phyloP scores from a whole-genome alignment of 2,888 invertebrate species.

The Hydropsyche betteni region DNA sequence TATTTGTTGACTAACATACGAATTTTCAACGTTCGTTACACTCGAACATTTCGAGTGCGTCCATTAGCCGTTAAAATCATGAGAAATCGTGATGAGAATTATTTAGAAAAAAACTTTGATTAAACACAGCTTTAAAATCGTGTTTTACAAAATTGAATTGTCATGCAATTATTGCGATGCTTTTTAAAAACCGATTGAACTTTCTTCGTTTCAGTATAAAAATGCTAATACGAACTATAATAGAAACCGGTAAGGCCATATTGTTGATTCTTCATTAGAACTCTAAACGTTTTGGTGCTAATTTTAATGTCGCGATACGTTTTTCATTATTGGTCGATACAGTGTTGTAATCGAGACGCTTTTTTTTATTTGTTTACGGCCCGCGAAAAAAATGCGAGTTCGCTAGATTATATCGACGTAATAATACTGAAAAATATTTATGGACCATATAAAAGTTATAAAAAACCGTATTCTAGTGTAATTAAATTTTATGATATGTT shows the following conservation, averaged over 20 bases:
- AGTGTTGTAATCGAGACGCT: neutral
- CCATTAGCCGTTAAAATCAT: slow-evolving; percentile 10
- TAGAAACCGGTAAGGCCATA: neutral
- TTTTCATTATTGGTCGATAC: slow-evolving; percentile 4
- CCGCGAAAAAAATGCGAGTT: too few species aligned
- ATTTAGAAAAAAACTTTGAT: neutral
- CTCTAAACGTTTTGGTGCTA: slow-evolving; percentile 15
- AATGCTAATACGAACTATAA: slow-evolving; percentile 14
- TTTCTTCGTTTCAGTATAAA: neutral
- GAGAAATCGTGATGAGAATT: slow-evolving; percentile 11
- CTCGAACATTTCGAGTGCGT: slow-evolving; percentile 1
- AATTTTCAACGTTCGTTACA: slow-evolving; percentile 1
- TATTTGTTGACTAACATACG: too few species aligned
- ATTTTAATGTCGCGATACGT: slow-evolving; percentile 6
- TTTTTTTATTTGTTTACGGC: neutral
- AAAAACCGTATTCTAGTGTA: too few species aligned
- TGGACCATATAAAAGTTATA: too few species aligned
- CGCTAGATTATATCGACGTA: too few species aligned
- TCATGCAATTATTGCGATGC: too few species aligned
- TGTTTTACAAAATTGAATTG: too few species aligned
- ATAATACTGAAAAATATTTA: too few species aligned
- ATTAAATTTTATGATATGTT: too few species aligned
- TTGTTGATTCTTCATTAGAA: slow-evolving; percentile 19
- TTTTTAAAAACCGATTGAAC: neutral
- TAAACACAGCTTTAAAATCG: too few species aligned